Evolutionary conservation across 1,140 invertebrate genomes (phyloP), one percentile per base, ranked within the genome.

Genomic region (Protaetia brevitarsis): DNA sequence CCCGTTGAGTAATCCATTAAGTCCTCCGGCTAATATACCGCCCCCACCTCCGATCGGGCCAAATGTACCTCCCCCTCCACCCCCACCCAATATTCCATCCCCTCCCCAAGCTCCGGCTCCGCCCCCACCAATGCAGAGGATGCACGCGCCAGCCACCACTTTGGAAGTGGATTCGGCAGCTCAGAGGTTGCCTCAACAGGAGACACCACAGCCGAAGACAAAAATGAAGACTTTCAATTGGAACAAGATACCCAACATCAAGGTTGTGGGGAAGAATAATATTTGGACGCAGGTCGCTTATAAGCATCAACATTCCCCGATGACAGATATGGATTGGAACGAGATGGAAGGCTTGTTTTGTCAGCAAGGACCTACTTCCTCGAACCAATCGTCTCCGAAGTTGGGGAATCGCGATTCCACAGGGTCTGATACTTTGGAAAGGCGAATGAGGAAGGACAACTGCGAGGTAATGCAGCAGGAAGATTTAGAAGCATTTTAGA

Each of bases 161-260:
- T 61, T 61, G 31, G 76, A 75, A 69, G 60, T 61, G 26, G 68
- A 73, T 7, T 63, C 63, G 34, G 66, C 72, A 26, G 71, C 74
- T 56, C 70, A 76, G 59, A 75, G 74, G 72, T 81, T 95, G 69
- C 93, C 93, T 1, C 93, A 95, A 74, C 92, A 94, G 77, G 89
- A 92, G 72, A 95, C 88, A 36, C 93, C 93, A 0, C 88, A 89
- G 41, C 94, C 94, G 2, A 92, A 91, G 79, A 86, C 90, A n/a
- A 95, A 95, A n/a, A 95, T 96, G 94, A 94, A 94, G 79, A 94
- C 94, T 3, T 88, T 96, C 66, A 96, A 96, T 77, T 96, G 94
- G 94, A 93, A 92, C 76, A 95, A 95, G 79, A 95, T 96, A 73
- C 92, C 93, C 2, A 90, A 88, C 77, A 89, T 89, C 74, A 93